Evolutionary conservation across 64 coral and sea anemone genomes (phyloP).

Genomic region (Cladopsammia gracilis): DNA sequence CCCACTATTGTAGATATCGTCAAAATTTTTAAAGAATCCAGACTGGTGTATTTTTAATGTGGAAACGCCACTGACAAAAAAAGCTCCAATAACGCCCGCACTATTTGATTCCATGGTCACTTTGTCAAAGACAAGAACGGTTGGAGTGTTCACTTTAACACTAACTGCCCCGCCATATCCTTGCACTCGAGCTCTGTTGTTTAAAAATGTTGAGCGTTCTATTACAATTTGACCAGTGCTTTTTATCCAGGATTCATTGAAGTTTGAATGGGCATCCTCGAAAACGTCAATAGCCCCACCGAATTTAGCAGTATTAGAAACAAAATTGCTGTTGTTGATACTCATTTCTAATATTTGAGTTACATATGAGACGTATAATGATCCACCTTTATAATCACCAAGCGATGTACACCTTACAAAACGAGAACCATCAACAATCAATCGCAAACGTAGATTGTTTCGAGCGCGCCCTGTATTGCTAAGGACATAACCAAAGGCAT

Average conservation of each 20-base stretch:
- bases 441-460: neutral
- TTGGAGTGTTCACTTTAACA: neutral
- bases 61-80: neutral
- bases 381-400: too few relatives aligned
- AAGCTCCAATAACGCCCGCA: neutral
- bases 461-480: too few relatives aligned
- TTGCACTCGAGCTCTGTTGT: neutral
- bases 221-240: neutral
- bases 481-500: neutral
- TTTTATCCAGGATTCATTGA: too few relatives aligned
- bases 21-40: neutral
- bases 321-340: neutral
- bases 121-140: neutral
- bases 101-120: neutral
- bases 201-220: neutral
- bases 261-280: neutral
- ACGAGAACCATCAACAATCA: neutral
- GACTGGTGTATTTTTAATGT: neutral
- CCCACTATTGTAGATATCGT: too few relatives aligned
- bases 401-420: neutral
- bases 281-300: too few relatives aligned
- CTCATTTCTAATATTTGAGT: neutral
- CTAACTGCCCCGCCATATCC: neutral
- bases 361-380: too few relatives aligned
- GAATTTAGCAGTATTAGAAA: neutral